phyloP scores from a whole-genome alignment of 2,113 vertebrate species.

The Gallinago paraguaiae region DNA sequence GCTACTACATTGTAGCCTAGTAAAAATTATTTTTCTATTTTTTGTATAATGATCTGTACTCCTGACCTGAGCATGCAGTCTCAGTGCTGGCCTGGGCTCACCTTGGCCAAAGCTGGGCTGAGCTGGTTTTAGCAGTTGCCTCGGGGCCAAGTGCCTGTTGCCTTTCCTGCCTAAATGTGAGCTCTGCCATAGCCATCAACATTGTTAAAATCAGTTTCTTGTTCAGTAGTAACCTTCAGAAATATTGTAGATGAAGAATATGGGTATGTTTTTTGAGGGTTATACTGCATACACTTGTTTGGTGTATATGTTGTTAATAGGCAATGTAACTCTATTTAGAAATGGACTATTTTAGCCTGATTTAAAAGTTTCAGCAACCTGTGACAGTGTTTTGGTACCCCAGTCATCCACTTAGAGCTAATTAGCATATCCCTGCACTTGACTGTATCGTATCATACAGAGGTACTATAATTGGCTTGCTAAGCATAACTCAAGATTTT shows the following conservation, averaged over 20 bases:
- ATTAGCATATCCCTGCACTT: background rate
- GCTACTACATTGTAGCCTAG: background rate
- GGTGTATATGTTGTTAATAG: background rate
- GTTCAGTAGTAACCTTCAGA: background rate
- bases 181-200: background rate
- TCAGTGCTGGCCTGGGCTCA: background rate
- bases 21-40: background rate
- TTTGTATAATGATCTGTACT: background rate
- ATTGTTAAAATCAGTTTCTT: background rate
- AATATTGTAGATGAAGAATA: background rate
- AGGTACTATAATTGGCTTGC: background rate
- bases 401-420: background rate
- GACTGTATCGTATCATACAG: background rate
- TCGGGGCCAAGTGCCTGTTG: rapidly evolving
- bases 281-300: background rate
- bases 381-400: background rate
- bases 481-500: background rate
- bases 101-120: background rate
- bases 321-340: background rate
- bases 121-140: background rate
- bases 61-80: background rate
- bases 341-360: background rate
- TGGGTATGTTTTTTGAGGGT: background rate
- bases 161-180: background rate
- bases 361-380: background rate